Percentiles rank a stretch among this genome's conserved stretches.
These are phyloP conservation scores for Threskiornis aethiopicus DNA, from an alignment of 2,797 vertebrate species.

Conservation along the genomic window DNA sequence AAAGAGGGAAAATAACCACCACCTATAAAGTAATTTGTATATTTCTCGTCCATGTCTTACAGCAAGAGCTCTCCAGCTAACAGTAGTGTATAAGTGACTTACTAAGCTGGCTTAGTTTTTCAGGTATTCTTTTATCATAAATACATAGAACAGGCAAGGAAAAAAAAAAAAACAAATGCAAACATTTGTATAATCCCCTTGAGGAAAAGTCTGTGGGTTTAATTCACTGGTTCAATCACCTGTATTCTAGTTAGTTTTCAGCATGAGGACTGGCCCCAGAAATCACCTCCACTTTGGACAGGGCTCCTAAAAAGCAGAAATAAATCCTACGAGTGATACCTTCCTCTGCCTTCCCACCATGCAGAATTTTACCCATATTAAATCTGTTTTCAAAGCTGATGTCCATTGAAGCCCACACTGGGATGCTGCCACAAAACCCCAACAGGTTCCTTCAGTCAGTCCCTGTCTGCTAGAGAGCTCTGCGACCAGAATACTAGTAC, in stretches of 20 bases:
- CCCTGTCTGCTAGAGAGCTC: not conserved
- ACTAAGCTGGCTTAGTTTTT: not conserved
- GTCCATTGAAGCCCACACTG: not conserved
- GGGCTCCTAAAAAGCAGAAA: not conserved
- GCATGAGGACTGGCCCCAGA: not conserved
- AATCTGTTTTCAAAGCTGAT: not conserved
- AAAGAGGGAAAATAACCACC: not conserved
- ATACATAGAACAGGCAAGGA: not conserved
- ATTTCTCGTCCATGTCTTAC: not conserved
- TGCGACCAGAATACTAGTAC: not conserved
- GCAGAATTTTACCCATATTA: not conserved
- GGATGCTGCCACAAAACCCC: not conserved
- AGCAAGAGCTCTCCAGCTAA: not conserved
- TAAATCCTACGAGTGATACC: rapidly evolving
- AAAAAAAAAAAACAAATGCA: not conserved
- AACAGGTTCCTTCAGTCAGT: not conserved
- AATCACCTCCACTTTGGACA: not conserved
- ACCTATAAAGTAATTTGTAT: not conserved
- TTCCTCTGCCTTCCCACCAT: not conserved
- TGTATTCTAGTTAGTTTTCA: not conserved
- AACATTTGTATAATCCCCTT: not conserved
- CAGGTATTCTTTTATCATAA: not conserved
- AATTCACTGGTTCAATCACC: not conserved
- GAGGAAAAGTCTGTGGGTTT: not conserved
- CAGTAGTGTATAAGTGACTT: not conserved